Base-by-base conservation (phyloP, 2,797 vertebrate genomes). In the Pseudomugil gertrudae region DNA sequence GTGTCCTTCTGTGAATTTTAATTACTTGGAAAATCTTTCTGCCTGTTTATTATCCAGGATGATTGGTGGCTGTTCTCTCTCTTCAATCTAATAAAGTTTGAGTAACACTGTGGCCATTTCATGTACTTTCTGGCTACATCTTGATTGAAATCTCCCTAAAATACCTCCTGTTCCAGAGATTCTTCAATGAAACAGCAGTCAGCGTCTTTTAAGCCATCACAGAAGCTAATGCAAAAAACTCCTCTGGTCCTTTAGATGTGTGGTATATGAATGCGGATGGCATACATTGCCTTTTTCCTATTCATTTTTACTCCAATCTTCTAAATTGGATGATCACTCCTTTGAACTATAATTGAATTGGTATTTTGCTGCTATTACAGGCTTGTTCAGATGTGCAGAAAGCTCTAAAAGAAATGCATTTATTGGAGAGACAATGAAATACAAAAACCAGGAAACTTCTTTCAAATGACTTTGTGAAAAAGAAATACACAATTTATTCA, bases 261-360 rank as follows among this genome's bases (percentile, higher is more conserved):
- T 84, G 92, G 92, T 94, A 89, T 92, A 87, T 91, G 90, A 88
- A 87, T 73, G 86, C 87, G 92, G 92, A 88, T 35, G 87, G 86
- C 80, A 30, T 63, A 23, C 45, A 27, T 79, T 92, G 85, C 84
- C 77, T n/a, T 30, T 63, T 71, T 69, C 58, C 57, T 27, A 9
- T 21, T 51, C 15, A 27, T 52, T 43, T 19, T 19, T 50, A 32
- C 40, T 80, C 21, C 66, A 17, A 62, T 70, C 51, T 63, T 0
- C 15, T 43, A 40, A 63, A 11, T 29, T 57, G 29, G 10, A 51
- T 57, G 21, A 54, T 48, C 11, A 14, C 35, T 13, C 3, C 30
- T 26, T 48, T 1, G 40, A 64, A 58, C 17, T 1, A 3, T 3
- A 55, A 13, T 19, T 13, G 10, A 60, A 68, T 52, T 63, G 50